Evolutionary conservation across 2,113 vertebrate species (phyloP), one percentile per base, ranked within the genome.

Genomic region (Canis aureus): DNA sequence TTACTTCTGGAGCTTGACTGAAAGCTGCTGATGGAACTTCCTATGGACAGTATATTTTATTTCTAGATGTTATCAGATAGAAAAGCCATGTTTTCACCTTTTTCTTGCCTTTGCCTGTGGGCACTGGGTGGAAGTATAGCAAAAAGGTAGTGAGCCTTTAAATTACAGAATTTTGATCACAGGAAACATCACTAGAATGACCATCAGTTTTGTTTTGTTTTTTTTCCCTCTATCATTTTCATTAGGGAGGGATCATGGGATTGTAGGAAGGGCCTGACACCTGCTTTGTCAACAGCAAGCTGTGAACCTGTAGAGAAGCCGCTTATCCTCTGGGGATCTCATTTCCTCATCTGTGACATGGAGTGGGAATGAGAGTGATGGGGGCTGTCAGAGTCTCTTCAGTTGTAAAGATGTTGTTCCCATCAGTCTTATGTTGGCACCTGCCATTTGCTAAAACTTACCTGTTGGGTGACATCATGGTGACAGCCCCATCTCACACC

Each of bases 1-100:
- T 85, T 93, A 73, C 60, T 51, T 64, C 60, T 81, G 64, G 55
- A 81, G 19, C 51, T 78, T 95, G 85, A 93, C 80, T 53, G 76
- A 80, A 64, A 64, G 55, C 83, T 95, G 74, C 8, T 13, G 51
- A 64, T 27, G 38, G 91, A 71, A 60, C 49, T 88, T 64, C 95
- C 35, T n/a, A 0, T 27, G 22, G 76, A 71, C n/a, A 9, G 80
- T 73, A 15, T 96, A 38, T 89, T 82, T 38, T 25, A 29, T 51
- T 57, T 62, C 1, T 55, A 73, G 66, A 94, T 66, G 13, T 43
- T 59, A 71, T 49, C 69, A 85, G 35, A 53, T 43, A 60, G 57
- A 4, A 82, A 55, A 91, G 38, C 59, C 55, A 9, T 35, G 32
- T 80, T 92, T 83, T 87, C 20, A 43, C 38, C 64, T n/a, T n/a